Evolutionary conservation across 2,797 vertebrate genomes (phyloP).

Genomic region (Helarctos malayanus): DNA sequence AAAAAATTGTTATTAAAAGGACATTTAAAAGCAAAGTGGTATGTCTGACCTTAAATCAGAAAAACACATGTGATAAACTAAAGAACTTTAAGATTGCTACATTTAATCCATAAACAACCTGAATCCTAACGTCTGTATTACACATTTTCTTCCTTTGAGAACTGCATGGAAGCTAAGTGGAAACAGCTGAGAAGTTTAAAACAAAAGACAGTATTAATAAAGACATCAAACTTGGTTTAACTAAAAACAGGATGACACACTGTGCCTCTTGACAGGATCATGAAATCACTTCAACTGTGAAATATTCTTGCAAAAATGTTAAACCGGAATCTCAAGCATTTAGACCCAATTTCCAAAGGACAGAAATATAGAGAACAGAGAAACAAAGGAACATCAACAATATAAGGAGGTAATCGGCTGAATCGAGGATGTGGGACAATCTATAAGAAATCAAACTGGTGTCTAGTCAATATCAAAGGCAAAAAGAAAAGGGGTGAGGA

Average conservation of each 20-base stretch:
- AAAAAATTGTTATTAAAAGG: not conserved
- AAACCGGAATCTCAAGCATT: not conserved
- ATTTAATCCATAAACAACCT: conserved; percentile 9
- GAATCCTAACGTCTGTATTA: not conserved
- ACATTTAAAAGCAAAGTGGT: not conserved
- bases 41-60: not conserved
- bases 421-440: not conserved
- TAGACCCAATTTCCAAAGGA: not conserved
- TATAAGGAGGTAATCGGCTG: not conserved
- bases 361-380: not conserved
- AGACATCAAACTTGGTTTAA: not conserved
- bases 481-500: not conserved
- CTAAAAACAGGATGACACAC: not conserved
- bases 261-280: not conserved
- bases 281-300: not conserved
- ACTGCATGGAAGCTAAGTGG: not conserved
- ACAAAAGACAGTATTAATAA: not conserved
- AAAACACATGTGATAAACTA: not conserved
- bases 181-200: conserved; percentile 23
- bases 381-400: not conserved
- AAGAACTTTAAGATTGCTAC: not conserved
- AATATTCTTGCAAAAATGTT: conserved; percentile 2
- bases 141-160: not conserved
- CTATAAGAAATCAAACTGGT: not conserved
- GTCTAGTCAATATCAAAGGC: not conserved